Evolutionary conservation across 1,140 invertebrate species (phyloP), one percentile per base, ranked within the genome.

Genomic region (Psix sp.): DNA sequence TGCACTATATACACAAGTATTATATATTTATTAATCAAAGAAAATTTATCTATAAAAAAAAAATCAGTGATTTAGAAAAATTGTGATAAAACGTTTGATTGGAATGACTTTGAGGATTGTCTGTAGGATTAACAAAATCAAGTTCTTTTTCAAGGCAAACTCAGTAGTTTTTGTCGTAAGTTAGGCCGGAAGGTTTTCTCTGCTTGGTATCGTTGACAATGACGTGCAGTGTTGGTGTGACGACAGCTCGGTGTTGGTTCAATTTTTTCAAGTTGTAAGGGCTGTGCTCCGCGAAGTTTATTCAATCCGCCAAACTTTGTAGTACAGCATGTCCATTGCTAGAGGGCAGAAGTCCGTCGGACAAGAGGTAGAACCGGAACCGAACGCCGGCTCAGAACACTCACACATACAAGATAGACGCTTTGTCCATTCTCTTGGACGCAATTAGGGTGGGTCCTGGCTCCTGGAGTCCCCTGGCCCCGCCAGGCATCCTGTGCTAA

Each of bases 361-460:
- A 84, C 77, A 79, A 82, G 83, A 84, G 81, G 78, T 76, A 81
- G 78, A 77, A 80, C 78, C 82, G 81, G 82, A 84, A 82, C 77
- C 72, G 79, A 84, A 83, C 75, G 76, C 80, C 71, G 81, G 75
- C 79, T 79, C 75, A 79, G 84, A 82, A 84, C 82, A 84, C 84
- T 72, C 66, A 77, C 76, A 84, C 77, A 84, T 83, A 87, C 85
- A 86, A 81, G 81, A 72, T 76, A 83, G 78, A 67, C 83, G 85
- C 85, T 86, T 87, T 86, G 85, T 87, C 86, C 85, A 74, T 75
- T 87, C 86, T 84, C 85, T 86, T 82, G 86, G 84, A 86, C 84
- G 86, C 84, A 87, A 87, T 87, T 87, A 87, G 86, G 86, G 83
- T 84, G 84, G 83, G 82, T 82, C 80, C 83, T 78, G 76, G 77